Evolutionary conservation across 2,113 vertebrate species (phyloP).

Genomic region (Zapus hudsonius): DNA sequence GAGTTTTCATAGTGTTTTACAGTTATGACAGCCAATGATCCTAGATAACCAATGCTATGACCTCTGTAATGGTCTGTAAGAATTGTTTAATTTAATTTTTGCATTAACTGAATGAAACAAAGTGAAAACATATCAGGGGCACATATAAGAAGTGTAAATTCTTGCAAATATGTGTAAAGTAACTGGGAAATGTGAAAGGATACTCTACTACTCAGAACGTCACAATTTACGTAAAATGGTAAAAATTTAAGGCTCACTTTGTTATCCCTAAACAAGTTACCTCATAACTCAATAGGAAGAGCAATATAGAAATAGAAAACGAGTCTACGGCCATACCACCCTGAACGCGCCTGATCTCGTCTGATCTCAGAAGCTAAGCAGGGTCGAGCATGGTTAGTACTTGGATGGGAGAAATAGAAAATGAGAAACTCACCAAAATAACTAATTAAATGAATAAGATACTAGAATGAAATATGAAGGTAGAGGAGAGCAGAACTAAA

Average conservation of each 20-base stretch:
- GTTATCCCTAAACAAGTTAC: conserved; percentile 18
- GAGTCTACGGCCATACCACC: no score
- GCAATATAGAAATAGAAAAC: not conserved
- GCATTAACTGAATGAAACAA: conserved; percentile 11
- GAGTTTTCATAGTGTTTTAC: not conserved
- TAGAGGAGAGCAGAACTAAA: not conserved
- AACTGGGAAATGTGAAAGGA: not conserved
- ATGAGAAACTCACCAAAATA: not conserved
- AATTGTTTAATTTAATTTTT: conserved; percentile 26
- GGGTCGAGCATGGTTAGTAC: no score
- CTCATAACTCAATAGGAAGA: not conserved
- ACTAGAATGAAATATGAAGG: not conserved
- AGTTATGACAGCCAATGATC: not conserved
- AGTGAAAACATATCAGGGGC: not conserved
- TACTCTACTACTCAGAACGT: conserved; percentile 39
- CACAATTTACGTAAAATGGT: conserved; percentile 22
- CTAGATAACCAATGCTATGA: not conserved
- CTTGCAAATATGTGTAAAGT: not conserved
- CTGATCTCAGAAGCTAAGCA: no score
- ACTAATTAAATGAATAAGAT: not conserved
- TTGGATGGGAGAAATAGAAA: not conserved
- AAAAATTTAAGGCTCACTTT: conserved; percentile 9
- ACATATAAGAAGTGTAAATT: not conserved
- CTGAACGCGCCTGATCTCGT: no score
- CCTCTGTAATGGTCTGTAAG: not conserved